These are phyloP conservation scores for Phycodurus eques DNA, from an alignment of 2,113 vertebrate genomes.

Conservation along the genomic window DNA sequence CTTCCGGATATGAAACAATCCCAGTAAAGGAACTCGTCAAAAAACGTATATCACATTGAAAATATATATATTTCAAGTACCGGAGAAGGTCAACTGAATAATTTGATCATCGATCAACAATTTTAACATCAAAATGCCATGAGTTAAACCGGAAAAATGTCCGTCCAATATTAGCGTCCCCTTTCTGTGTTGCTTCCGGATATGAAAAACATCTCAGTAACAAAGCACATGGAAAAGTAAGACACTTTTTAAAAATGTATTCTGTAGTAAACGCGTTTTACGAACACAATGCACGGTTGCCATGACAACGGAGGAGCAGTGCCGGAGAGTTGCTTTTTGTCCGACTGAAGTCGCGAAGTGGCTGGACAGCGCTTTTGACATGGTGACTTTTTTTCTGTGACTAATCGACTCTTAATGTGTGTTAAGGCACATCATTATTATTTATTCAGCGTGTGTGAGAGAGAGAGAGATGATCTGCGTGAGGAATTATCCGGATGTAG, in stretches of 20 bases:
- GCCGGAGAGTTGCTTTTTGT: conserved; percentile 6
- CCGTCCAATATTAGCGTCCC: conserved; percentile 60
- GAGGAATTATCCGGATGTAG: too few relatives aligned
- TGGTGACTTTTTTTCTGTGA: conserved; percentile 51
- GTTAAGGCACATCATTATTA: too few relatives aligned
- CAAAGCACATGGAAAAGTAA: not conserved
- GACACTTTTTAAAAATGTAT: not conserved
- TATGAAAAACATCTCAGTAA: accelerated
- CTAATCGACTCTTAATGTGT: not conserved
- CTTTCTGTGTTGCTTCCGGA: accelerated
- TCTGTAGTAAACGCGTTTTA: accelerated
- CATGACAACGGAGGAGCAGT: conserved; percentile 47
- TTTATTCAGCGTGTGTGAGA: too few relatives aligned
- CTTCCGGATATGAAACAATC: accelerated
- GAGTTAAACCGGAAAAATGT: conserved; percentile 20
- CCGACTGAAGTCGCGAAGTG: conserved; percentile 61
- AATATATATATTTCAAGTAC: not conserved
- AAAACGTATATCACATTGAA: not conserved
- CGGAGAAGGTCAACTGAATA: not conserved
- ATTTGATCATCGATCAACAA: not conserved
- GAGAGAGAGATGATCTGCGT: too few relatives aligned
- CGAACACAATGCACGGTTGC: too few relatives aligned
- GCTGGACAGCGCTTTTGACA: conserved; percentile 73
- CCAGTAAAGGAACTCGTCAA: not conserved
- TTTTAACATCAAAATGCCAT: not conserved